Conservation (phyloP, 2,888 invertebrate genomes). For the Nymphalis c-album region DNA sequence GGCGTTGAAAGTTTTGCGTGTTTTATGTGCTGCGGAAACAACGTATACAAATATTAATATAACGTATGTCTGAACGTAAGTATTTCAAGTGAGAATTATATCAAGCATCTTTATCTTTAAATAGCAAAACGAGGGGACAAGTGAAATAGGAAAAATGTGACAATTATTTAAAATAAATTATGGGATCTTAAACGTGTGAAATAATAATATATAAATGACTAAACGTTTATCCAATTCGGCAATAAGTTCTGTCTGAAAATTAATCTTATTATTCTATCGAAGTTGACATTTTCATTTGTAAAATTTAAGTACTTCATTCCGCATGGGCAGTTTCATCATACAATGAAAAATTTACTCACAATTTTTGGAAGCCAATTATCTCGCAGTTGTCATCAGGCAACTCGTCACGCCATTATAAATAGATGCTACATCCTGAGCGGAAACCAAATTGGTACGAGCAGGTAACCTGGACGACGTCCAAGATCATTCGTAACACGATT, state of each 20-base stretch:
- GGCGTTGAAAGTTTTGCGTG: slow-evolving; percentile 3
- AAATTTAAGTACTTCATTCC: slow-evolving; percentile 9
- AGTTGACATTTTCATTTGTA: not conserved
- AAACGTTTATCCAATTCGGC: not conserved
- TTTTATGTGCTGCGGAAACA: not conserved
- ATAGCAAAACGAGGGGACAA: not conserved
- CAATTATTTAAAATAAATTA: too few species aligned
- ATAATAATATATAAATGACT: not conserved
- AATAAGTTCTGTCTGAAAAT: not conserved
- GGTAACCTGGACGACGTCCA: slow-evolving; percentile 71
- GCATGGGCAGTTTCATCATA: slow-evolving; percentile 23
- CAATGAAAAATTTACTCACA: slow-evolving; percentile 25
- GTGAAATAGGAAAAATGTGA: too few species aligned
- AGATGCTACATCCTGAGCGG: slow-evolving; percentile 70
- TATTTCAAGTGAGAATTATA: not conserved
- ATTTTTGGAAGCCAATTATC: slow-evolving; percentile 38
- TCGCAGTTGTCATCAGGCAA: slow-evolving; percentile 49
- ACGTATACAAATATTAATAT: not conserved
- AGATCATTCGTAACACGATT: slow-evolving; percentile 38
- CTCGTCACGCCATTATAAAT: slow-evolving; percentile 61
- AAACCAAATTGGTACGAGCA: slow-evolving; percentile 66
- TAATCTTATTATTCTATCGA: not conserved
- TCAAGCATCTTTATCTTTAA: not conserved
- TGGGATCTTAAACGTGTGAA: too few species aligned
- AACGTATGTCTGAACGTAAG: not conserved